Conservation (phyloP, 30 jellyfish, hydroid and myxozoan genomes). For the Cassiopea andromeda region DNA sequence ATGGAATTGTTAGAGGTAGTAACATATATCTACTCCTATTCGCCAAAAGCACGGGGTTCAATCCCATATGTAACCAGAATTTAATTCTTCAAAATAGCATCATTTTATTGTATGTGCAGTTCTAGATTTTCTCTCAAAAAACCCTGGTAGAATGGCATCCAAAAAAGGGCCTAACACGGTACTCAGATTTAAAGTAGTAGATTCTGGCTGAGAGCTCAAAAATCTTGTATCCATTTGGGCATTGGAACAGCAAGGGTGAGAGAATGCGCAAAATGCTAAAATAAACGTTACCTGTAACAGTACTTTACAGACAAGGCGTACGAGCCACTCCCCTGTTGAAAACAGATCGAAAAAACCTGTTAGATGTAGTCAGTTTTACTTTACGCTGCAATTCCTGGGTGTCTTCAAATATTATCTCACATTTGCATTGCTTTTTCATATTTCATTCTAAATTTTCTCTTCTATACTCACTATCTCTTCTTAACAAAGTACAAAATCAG, state of each 20-base stretch:
- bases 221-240: too few relatives aligned
- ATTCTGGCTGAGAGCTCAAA: background rate
- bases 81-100: background rate
- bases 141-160: too few relatives aligned
- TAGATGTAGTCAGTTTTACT: background rate
- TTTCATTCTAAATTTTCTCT: background rate
- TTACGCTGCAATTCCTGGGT: too few relatives aligned
- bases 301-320: slow-evolving; percentile 91
- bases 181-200: background rate
- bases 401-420: too few relatives aligned
- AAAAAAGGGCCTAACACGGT: too few relatives aligned
- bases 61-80: too few relatives aligned
- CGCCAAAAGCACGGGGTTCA: too few relatives aligned
- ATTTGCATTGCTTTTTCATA: background rate
- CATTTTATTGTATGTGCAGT: background rate
- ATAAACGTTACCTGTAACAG: slow-evolving; percentile 81
- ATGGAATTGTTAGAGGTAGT: too few relatives aligned
- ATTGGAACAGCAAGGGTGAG: too few relatives aligned
- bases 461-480: background rate
- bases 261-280: background rate
- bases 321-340: slow-evolving; percentile 77
- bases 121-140: too few relatives aligned
- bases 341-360: background rate
- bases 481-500: background rate
- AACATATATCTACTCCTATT: too few relatives aligned